Conservation (phyloP, 2,888 invertebrate genomes). For the Axea sp. region DNA sequence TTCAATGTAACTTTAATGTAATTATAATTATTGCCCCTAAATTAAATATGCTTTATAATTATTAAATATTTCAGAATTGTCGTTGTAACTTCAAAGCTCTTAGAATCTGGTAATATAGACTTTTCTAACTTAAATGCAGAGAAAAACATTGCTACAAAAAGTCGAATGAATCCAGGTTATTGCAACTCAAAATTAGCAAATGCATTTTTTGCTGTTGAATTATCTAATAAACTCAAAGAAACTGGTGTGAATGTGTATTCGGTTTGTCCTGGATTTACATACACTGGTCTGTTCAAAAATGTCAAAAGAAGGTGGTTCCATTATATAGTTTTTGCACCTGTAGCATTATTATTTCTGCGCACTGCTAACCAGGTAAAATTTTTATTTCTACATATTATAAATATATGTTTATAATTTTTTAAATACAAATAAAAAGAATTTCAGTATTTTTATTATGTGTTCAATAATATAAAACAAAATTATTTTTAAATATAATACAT, state of each 20-base stretch:
- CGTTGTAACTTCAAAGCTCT: constrained; percentile 85
- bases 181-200: constrained; percentile 89
- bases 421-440: too few species aligned
- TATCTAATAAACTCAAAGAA: constrained; percentile 82
- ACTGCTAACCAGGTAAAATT: constrained; percentile 85
- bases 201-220: constrained; percentile 84
- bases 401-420: too few species aligned
- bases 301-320: constrained; percentile 85
- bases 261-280: constrained; percentile 90
- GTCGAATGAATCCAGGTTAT: constrained; percentile 83
- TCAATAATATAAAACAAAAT: too few species aligned
- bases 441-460: too few species aligned
- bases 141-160: constrained; percentile 78
- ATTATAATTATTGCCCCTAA: too few species aligned
- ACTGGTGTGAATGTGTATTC: constrained; percentile 84
- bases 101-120: constrained; percentile 85
- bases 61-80: constrained; percentile 81
- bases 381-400: too few species aligned
- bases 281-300: constrained; percentile 87
- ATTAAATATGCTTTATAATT: too few species aligned
- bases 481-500: too few species aligned
- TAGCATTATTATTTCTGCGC: constrained; percentile 86
- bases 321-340: constrained; percentile 85
- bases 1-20: too few species aligned
- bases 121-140: constrained; percentile 85